Conservation (phyloP, 1,140 invertebrate species). For the Orchestia grillus region DNA sequence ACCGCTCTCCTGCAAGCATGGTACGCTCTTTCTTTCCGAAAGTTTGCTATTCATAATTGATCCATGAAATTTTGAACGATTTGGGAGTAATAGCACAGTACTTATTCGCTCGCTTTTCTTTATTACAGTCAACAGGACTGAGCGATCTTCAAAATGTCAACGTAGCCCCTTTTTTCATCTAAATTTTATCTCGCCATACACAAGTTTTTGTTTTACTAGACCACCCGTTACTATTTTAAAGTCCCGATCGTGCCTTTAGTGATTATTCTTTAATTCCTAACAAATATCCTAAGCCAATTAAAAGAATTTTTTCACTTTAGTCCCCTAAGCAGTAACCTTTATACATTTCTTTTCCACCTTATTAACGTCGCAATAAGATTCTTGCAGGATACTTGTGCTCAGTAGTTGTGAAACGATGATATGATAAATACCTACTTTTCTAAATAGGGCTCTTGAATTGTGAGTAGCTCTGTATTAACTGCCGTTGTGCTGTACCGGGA, state of each 20-base stretch:
- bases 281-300: no score
- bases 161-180: background rate
- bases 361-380: background rate
- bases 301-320: no score
- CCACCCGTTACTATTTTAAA: no score
- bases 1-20: background rate
- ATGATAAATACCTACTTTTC: background rate
- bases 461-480: background rate
- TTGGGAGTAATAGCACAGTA: background rate
- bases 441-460: background rate
- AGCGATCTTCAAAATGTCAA: background rate
- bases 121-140: background rate
- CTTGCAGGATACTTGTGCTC: background rate
- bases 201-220: no score
- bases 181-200: no score
- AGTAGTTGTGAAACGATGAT: background rate
- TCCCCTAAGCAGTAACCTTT: no score
- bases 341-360: no score
- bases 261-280: no score
- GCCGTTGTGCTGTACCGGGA: background rate
- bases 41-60: background rate
- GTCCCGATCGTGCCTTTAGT: no score
- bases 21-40: background rate
- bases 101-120: background rate
- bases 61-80: background rate